Evolutionary conservation across 2,888 invertebrate genomes (phyloP).

Genomic region (Synanthedon myopaeformis): DNA sequence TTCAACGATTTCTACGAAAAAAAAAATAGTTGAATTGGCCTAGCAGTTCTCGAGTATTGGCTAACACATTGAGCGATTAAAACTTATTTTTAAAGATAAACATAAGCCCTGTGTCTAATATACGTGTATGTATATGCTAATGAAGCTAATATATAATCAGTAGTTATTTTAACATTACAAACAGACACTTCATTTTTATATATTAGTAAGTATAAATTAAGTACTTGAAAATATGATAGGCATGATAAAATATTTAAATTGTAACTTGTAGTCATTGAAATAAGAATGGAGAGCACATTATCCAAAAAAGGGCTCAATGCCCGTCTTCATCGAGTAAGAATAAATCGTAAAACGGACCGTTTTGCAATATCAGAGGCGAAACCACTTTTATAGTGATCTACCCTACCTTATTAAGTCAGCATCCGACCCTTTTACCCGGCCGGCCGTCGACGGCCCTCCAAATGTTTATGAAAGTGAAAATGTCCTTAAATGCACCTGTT

Average conservation of each 20-base stretch:
- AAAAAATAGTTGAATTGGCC: too few relatives aligned
- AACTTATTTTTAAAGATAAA: too few relatives aligned
- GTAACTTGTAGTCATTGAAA: background rate
- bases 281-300: background rate
- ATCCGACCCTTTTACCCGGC: conserved; percentile 32
- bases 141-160: too few relatives aligned
- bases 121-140: too few relatives aligned
- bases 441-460: conserved; percentile 23
- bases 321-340: conserved; percentile 25
- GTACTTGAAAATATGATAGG: too few relatives aligned
- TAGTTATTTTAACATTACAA: too few relatives aligned
- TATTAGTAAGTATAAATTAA: too few relatives aligned
- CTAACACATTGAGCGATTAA: too few relatives aligned
- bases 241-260: background rate
- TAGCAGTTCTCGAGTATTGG: too few relatives aligned
- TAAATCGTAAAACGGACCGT: conserved; percentile 35
- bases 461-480: conserved; percentile 50
- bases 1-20: too few relatives aligned
- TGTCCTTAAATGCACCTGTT: conserved; percentile 53
- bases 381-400: conserved; percentile 45
- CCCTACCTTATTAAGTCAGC: conserved; percentile 49
- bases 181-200: too few relatives aligned
- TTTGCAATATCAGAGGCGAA: conserved; percentile 36
- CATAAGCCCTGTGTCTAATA: too few relatives aligned
- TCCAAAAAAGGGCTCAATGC: conserved; percentile 12